A percentile compares a stretch with the other conserved stretches of the same genome.
Evolutionary conservation across 53 echinoderm and acorn worm species (phyloP).

Genomic region (Antedon mediterranea): DNA sequence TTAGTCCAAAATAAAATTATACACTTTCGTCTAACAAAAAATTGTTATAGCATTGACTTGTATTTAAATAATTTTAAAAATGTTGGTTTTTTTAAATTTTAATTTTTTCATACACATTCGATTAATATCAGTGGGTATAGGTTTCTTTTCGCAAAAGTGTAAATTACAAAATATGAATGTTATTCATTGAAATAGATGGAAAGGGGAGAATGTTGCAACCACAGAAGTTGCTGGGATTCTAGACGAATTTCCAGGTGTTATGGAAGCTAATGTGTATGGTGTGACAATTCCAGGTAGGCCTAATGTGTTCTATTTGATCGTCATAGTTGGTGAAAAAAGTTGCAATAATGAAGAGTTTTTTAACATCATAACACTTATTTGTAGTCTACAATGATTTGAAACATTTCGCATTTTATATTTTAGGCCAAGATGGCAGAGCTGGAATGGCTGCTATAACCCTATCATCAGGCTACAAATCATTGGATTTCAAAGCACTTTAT

Average conservation of each 20-base stretch:
- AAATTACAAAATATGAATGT: no score
- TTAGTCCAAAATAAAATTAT: no score
- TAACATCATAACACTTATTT: neutral
- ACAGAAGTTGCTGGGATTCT: conserved; percentile 27
- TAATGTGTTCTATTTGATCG: neutral
- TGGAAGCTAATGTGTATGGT: conserved; percentile 44
- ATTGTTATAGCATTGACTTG: no score
- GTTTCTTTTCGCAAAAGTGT: no score
- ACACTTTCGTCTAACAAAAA: no score
- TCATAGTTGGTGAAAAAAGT: no score
- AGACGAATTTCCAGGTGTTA: conserved; percentile 21
- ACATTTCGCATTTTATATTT: neutral
- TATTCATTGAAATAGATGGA: conserved; percentile 36
- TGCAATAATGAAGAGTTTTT: no score
- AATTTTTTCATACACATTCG: no score
- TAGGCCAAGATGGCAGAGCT: conserved; percentile 39
- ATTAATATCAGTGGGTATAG: no score
- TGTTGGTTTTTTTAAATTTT: no score
- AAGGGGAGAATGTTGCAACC: conserved; percentile 35
- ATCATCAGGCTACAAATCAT: conserved; percentile 1
- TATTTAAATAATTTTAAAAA: no score
- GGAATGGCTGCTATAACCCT: conserved; percentile 55
- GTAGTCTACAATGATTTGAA: no score
- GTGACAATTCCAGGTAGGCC: conserved; percentile 33
- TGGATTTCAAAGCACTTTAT: conserved; percentile 36